Percentiles rank a stretch among this genome's conserved stretches.
Evolutionary conservation across 2,888 invertebrate genomes (phyloP).

Genomic region (Oligia fasciuncula): DNA sequence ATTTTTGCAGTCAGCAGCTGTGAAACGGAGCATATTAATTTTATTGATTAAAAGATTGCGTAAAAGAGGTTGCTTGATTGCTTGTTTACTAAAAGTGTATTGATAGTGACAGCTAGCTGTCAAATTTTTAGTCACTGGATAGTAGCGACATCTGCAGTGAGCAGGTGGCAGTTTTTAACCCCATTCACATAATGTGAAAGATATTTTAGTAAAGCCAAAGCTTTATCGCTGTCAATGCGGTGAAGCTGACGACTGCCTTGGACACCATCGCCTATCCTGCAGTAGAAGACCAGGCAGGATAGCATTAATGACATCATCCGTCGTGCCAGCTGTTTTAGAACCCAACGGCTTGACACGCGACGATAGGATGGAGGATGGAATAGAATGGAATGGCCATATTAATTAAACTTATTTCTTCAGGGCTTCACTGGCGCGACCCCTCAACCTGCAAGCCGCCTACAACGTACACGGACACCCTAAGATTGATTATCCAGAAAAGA

Average conservation of each 20-base stretch:
- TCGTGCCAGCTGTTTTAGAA: no score
- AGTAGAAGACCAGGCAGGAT: neutral
- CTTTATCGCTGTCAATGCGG: neutral
- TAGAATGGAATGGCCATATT: neutral
- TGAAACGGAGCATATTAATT: neutral
- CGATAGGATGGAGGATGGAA: no score
- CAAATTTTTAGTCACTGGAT: neutral
- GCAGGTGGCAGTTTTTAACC: neutral
- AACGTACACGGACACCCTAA: conserved; percentile 94
- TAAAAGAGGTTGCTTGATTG: neutral
- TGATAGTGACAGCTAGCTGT: neutral
- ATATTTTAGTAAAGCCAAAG: neutral
- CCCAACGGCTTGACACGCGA: no score
- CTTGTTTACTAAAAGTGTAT: neutral
- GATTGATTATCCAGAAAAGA: conserved; percentile 94
- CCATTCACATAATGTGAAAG: neutral
- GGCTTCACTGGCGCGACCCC: conserved; percentile 94
- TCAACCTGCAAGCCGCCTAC: conserved; percentile 92
- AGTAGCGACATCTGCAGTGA: neutral
- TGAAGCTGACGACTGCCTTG: neutral
- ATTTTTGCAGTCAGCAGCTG: neutral
- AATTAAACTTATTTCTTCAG: conserved; percentile 67
- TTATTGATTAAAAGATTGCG: neutral
- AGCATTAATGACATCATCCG: no score
- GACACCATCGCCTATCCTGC: neutral